These are phyloP conservation scores for Chorisops tibialis DNA, from an alignment of 2,888 invertebrate species.

Conservation along the genomic window DNA sequence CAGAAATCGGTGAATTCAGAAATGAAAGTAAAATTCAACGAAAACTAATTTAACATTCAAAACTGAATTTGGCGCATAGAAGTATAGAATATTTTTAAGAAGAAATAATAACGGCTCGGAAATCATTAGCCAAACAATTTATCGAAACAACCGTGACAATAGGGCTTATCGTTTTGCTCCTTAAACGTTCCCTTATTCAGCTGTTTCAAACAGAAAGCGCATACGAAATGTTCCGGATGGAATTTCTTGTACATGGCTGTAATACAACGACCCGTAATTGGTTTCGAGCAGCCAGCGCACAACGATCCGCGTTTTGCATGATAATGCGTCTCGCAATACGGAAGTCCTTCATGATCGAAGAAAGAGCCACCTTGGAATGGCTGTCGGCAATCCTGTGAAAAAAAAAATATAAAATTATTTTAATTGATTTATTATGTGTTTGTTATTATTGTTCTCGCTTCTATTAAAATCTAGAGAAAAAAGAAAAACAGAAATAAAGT, in stretches of 20 bases:
- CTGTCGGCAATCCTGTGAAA: conserved; percentile 85
- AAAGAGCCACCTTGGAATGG: conserved; percentile 97
- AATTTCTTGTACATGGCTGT: conserved; percentile 99
- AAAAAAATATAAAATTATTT: background rate
- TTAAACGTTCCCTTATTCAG: conserved; percentile 99
- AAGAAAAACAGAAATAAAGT: background rate
- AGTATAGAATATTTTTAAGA: too few relatives aligned
- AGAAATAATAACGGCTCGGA: too few relatives aligned
- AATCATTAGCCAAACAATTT: conserved; percentile 84
- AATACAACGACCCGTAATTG: conserved; percentile 95
- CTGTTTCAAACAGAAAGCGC: conserved; percentile 98
- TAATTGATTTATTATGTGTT: background rate
- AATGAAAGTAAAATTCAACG: too few relatives aligned
- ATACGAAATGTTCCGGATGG: conserved; percentile 99
- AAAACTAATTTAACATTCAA: too few relatives aligned
- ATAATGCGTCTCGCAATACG: conserved; percentile 99
- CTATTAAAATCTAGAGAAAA: background rate
- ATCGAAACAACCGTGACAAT: conserved; percentile 96
- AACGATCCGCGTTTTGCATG: conserved; percentile 95
- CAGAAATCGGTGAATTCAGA: too few relatives aligned
- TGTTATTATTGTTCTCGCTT: background rate
- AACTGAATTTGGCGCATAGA: too few relatives aligned
- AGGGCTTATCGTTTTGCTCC: conserved; percentile 98
- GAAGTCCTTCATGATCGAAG: conserved; percentile 97
- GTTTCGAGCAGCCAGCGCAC: conserved; percentile 96